Evolutionary conservation across 2,113 vertebrate species (phyloP), one percentile per base, ranked within the genome.

Genomic region (Lepisosteus oculatus): DNA sequence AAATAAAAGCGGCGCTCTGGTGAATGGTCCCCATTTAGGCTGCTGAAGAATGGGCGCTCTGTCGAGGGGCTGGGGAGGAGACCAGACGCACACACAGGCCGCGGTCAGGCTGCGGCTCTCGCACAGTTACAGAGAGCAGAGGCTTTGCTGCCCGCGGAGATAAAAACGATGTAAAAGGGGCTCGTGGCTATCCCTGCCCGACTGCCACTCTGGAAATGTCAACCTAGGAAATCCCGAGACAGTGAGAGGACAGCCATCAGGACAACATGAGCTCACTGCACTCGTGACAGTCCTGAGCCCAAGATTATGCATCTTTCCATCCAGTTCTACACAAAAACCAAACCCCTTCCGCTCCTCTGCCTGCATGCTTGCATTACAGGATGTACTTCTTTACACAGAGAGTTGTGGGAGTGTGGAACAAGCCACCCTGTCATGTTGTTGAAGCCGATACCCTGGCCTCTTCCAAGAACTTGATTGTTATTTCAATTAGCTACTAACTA

Each of bases 21-120:
- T 89, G 91, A 91, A 92, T 91, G 87, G 87, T 87, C 72, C 77
- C 86, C 87, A 88, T 92, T 92, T 85, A 92, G 0, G 47, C 74
- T 83, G 81, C 77, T 74, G 2, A 80, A 91, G 89, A 92, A 92
- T 89, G 84, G 85, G 73, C 72, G 80, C 84, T 86, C 91, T 92
- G 90, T 92, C 14, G 59, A 61, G 82, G 83, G 67, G 81, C 79
- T 68, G 6, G 59, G 83, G 83, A 78, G 83, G 81, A 77, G 85
- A 85, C 85, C 82, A 86, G 88, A 85, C 85, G 83, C 87, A 85
- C 84, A 81, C 88, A 90, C 90, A 84, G 86, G 86, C 86, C 86
- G 89, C 88, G 83, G 90, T 85, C 80, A 86, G 83, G 67, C 80
- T 75, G 74, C 70, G 77, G 64, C 83, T 90, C 85, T 85, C 87